Evolutionary conservation across 2,797 vertebrate species (phyloP), one percentile per base, ranked within the genome.

Genomic region (Diplodus puntazzo): DNA sequence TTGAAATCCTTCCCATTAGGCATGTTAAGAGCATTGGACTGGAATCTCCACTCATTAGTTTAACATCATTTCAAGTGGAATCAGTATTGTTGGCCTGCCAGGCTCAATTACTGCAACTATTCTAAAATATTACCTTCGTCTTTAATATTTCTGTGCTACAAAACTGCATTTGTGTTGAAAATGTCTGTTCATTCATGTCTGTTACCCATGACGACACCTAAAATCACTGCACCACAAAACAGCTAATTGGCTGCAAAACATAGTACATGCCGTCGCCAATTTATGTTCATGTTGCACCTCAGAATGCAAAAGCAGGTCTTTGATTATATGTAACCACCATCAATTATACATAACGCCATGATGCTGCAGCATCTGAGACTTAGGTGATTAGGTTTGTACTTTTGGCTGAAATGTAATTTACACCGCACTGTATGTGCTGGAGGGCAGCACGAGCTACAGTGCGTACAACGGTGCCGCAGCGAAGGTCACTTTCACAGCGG

Each of bases 401-500:
- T 73, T 71, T 46, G 63, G 42, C 30, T 39, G 43, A 55, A 75
- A 52, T 73, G 21, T 3, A 69, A 58, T 75, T 78, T 53, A 67
- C 46, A 48, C 67, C 57, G 63, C 59, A n/a, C 57, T 55, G 49
- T 50, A 50, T 59, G 66, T 23, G 75, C 75, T 69, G 18, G 34
- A 70, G 69, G 69, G 73, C 75, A 62, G 53, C 30, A 13, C 4
- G 1, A 66, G 39, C 62, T 11, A 39, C 39, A 9, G 34, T 54
- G 27, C 72, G 69, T 16, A 62, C 54, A 42, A 27, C 64, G 59
- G 49, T 50, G 39, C 69, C 43, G 54, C 53, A 55, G 46, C 66
- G 75, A 82, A 84, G 77, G 82, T 71, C 77, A 84, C 61, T 17
- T 20, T 18, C 67, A 58, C 76, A 75, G 76, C 50, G 6, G 73